These are phyloP conservation scores for Heliconius nattereri DNA, from an alignment of 1,140 invertebrate genomes.

Conservation along the genomic window DNA sequence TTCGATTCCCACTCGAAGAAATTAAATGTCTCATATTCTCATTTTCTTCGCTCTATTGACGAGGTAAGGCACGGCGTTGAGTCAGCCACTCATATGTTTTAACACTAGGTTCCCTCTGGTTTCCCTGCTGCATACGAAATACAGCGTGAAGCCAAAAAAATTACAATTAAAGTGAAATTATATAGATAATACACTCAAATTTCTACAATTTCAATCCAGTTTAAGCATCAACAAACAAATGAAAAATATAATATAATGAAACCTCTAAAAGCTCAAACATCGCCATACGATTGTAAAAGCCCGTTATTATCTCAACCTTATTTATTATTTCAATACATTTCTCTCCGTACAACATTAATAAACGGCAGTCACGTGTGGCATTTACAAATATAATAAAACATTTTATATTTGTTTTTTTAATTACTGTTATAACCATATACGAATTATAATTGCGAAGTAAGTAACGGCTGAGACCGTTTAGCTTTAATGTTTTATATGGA, in stretches of 20 bases:
- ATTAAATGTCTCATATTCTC: no score
- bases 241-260: not conserved
- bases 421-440: not conserved
- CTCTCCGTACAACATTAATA: not conserved
- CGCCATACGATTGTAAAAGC: not conserved
- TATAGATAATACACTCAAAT: not conserved
- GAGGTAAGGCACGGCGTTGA: no score
- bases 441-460: not conserved
- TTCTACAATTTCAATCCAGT: not conserved
- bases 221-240: not conserved
- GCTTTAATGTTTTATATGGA: constrained; percentile 21
- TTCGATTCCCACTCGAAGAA: no score
- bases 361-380: not conserved
- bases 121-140: no score
- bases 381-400: not conserved
- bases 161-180: not conserved
- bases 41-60: no score
- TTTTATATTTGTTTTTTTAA: not conserved
- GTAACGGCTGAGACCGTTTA: not conserved
- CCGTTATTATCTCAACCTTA: not conserved
- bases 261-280: not conserved
- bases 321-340: not conserved
- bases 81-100: no score
- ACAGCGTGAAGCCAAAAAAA: no score
- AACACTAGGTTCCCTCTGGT: no score